Conservation (phyloP, 2,113 vertebrate species). For the Cricetomys ansorgei region DNA sequence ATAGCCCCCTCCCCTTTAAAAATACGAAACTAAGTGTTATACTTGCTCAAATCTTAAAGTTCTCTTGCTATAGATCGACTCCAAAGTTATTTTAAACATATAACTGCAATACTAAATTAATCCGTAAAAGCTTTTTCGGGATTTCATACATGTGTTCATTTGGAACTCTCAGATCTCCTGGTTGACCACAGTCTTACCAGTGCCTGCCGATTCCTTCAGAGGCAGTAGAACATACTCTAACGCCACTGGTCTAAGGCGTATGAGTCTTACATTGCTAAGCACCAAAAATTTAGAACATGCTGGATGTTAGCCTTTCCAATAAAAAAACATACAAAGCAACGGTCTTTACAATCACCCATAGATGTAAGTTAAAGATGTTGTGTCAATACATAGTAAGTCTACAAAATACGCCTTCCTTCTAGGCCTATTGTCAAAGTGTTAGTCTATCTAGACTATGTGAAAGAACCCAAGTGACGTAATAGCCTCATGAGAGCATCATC, state of each 20-base stretch:
- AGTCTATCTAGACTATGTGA: background rate
- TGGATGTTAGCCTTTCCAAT: background rate
- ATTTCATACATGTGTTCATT: background rate
- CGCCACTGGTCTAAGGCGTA: background rate
- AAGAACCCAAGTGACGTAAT: background rate
- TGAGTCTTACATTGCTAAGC: background rate
- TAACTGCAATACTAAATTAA: background rate
- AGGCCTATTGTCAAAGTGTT: background rate
- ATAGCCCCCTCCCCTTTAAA: background rate
- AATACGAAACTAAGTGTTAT: background rate
- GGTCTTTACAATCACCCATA: background rate
- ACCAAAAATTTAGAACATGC: background rate
- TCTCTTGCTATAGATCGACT: background rate
- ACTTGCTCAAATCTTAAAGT: background rate
- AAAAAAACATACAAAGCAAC: background rate
- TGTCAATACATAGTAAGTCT: background rate
- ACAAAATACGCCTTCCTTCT: background rate
- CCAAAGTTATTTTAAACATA: conserved; percentile 35
- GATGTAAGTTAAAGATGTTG: background rate
- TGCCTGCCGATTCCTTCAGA: background rate
- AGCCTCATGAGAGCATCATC: background rate
- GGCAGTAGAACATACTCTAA: background rate
- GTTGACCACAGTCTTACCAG: background rate
- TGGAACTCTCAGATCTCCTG: background rate
- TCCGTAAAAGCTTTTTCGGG: background rate